These are phyloP conservation scores for Paraescarpia echinospica DNA, from an alignment of 1,140 invertebrate species.

Conservation along the genomic window DNA sequence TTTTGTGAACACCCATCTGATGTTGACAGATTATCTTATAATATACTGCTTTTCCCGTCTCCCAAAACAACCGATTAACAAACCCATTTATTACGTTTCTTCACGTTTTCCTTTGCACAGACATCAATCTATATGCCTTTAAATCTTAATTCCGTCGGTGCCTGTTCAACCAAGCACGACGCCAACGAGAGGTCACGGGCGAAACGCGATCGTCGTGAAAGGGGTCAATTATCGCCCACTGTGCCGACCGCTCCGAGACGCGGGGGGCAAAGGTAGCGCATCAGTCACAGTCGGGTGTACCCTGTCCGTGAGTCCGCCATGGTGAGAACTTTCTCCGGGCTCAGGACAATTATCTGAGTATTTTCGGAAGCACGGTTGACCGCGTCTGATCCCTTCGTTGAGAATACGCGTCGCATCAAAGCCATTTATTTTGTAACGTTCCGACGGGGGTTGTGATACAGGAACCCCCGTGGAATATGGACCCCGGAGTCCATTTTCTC, in stretches of 20 bases:
- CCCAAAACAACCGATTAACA: background rate
- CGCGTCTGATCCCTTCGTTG: background rate
- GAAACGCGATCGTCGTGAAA: background rate
- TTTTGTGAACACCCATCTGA: background rate
- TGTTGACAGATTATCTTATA: background rate
- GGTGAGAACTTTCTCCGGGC: background rate
- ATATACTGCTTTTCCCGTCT: background rate
- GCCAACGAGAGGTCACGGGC: background rate
- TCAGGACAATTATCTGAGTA: background rate
- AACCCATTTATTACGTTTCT: background rate
- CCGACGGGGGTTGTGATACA: no score
- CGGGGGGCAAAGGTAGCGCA: background rate
- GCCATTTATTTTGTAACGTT: background rate
- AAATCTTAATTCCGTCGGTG: background rate
- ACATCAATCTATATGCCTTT: background rate
- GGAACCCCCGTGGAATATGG: no score
- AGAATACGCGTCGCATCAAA: background rate
- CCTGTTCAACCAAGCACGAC: background rate
- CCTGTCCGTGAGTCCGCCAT: background rate
- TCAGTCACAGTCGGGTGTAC: background rate
- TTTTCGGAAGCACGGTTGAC: background rate
- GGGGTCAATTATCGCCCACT: background rate
- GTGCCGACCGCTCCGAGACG: background rate
- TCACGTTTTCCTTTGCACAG: background rate
- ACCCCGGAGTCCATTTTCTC: no score